Base-by-base conservation (phyloP, 2,888 invertebrate genomes). In the Pyrochroa serraticornis region DNA sequence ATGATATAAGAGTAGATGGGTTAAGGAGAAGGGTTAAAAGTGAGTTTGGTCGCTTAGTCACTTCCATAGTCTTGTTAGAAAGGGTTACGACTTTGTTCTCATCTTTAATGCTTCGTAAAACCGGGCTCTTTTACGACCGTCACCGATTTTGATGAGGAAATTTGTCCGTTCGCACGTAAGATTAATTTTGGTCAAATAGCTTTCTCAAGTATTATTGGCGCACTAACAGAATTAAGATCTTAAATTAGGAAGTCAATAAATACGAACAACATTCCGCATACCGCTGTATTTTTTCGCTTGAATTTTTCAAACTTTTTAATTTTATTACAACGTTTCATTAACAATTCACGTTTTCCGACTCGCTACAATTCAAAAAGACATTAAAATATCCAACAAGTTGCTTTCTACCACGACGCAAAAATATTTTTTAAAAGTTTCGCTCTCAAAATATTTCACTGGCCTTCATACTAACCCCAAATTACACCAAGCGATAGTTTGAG, bases 21-120 rank as follows among this genome's bases (percentile, higher is more conserved):
- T 45, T 50, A 41, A 46, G 45, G 42, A 51, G 34, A 22, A 30
- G 46, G 43, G 50, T 48, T 54, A 36, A 57, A 54, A 54, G 59
- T 46, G 38, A 44, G 46, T 9, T 50, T 39, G 53, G 56, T 42
- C 45, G 41, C 53, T 49, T 41, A 31, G 50, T 45, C 41, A 33
- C 37, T 56, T 45, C 49, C 39, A 35, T 37, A 51, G 42, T 62
- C 65, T 66, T 65, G 65, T 69, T 70, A 69, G 65, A 64, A 71
- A 69, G 67, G 67, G 71, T 71, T 70, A 70, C 67, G 69, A 70
- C 70, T 68, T 65, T 65, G 69, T 70, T 70, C 68, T 67, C 69
- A 69, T 69, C 69, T 66, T 70, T 70, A 71, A 69, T 70, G 69
- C 65, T 70, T 65, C 67, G 65, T 71, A 70, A 69, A 71, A 69